Evolutionary conservation across 2,888 invertebrate species (phyloP), one percentile per base, ranked within the genome.

Genomic region (Yponomeuta malinellus): DNA sequence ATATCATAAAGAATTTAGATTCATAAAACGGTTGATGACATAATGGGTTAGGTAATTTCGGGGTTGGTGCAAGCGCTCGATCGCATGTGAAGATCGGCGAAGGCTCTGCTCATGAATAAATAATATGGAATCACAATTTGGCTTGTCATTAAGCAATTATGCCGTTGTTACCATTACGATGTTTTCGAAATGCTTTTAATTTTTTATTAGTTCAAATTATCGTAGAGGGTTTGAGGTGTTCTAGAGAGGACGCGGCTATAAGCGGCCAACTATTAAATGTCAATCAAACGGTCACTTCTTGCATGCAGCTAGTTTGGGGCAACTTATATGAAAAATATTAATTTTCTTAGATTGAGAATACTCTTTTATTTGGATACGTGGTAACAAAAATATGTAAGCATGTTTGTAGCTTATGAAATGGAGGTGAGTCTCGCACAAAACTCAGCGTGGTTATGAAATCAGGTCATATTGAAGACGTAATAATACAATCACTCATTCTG

Each of bases 181-280:
- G 85, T 89, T 90, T 88, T 89, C 77, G 81, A 89, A 90, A 89
- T 86, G 89, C 88, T 89, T 91, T 92, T 89, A 90, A 90, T 89
- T 91, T 91, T 92, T 91, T 91, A 91, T 89, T 87, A 86, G 85
- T 82, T 78, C 83, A 85, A 86, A 89, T 89, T 88, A 87, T 85
- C 81, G 78, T 86, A 74, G 75, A 43, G 76, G 79, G 82, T 78
- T 5, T 78, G 83, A 89, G 87, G 91, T 89, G 90, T 89, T 81
- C 78, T 80, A 74, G 74, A 74, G 73, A 72, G 79, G 80, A 80
- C 80, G 85, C 83, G 82, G 81, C 82, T 80, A 78, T 81, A 85
- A 84, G 84, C 82, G 79, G 77, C 74, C 75, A 72, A 77, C 85
- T 80, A 90, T 90, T 91, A 91, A 89, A 91, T 90, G 90, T 89